Percentiles rank a stretch among this genome's conserved stretches.
Evolutionary conservation across 2,888 invertebrate species (phyloP).

Genomic region (Cantharis nigra): DNA sequence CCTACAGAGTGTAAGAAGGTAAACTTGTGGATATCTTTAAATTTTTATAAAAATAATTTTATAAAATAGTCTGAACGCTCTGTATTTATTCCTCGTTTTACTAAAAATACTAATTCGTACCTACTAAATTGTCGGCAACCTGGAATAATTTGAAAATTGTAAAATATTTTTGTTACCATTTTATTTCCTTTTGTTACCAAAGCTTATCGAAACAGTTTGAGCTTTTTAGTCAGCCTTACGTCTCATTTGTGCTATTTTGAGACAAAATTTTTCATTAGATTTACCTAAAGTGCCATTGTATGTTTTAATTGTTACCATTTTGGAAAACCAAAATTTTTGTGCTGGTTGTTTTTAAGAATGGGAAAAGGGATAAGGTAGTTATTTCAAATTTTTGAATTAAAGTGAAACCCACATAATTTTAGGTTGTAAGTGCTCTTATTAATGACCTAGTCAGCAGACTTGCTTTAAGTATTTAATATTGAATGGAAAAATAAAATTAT

Average conservation of each 20-base stretch:
- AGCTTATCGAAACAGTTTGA: neutral
- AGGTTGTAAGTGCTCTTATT: slow-evolving; percentile 22
- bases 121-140: neutral
- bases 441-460: slow-evolving; percentile 16
- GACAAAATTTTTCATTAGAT: neutral
- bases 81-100: neutral
- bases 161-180: neutral
- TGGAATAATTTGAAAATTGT: neutral
- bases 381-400: neutral
- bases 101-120: neutral
- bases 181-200: neutral
- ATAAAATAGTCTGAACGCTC: neutral
- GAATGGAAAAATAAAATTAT: slow-evolving; percentile 52
- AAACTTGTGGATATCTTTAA: too few relatives aligned
- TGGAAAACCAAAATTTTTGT: neutral
- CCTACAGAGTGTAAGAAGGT: neutral
- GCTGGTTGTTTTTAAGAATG: neutral
- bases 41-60: too few relatives aligned
- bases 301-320: neutral
- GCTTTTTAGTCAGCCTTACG: neutral
- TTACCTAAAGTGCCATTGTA: neutral
- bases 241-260: neutral
- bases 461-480: slow-evolving; percentile 2
- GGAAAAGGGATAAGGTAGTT: neutral
- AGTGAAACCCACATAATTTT: neutral